Conservation (phyloP, 92 coral and sea anemone genomes). For the Virgularia gustaviana region DNA sequence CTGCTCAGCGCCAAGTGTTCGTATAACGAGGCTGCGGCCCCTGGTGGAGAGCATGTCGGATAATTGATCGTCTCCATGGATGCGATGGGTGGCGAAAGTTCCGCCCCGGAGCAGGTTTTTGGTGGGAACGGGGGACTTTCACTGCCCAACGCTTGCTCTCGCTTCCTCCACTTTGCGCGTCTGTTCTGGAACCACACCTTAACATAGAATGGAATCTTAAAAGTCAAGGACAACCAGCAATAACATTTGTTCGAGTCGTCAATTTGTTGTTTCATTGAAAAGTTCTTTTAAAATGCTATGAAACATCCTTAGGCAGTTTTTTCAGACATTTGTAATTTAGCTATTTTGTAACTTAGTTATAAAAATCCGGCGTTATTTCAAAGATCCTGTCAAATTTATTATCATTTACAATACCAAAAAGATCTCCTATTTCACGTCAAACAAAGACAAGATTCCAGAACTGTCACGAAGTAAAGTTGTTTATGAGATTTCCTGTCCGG, state of each 20-base stretch:
- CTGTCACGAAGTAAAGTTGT: constrained; percentile 13
- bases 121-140: constrained; percentile 74
- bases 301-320: too few relatives aligned
- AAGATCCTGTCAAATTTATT: neutral
- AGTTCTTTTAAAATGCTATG: too few relatives aligned
- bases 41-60: neutral
- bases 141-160: constrained; percentile 92
- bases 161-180: constrained; percentile 96
- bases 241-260: neutral
- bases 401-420: constrained; percentile 25
- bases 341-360: too few relatives aligned
- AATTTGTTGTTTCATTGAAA: too few relatives aligned
- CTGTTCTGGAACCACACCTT: constrained; percentile 99
- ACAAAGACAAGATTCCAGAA: constrained; percentile 21
- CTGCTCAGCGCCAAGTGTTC: constrained; percentile 18
- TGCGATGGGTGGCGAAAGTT: neutral
- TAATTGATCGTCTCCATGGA: constrained; percentile 9
- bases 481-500: constrained; percentile 20
- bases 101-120: neutral
- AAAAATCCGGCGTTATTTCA: neutral
- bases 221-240: too few relatives aligned
- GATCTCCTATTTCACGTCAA: constrained; percentile 16
- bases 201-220: neutral
- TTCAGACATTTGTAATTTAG: too few relatives aligned
- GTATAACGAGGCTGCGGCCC: neutral